phyloP scores from a whole-genome alignment of 1,140 invertebrate genomes.

The Drosophila azteca region DNA sequence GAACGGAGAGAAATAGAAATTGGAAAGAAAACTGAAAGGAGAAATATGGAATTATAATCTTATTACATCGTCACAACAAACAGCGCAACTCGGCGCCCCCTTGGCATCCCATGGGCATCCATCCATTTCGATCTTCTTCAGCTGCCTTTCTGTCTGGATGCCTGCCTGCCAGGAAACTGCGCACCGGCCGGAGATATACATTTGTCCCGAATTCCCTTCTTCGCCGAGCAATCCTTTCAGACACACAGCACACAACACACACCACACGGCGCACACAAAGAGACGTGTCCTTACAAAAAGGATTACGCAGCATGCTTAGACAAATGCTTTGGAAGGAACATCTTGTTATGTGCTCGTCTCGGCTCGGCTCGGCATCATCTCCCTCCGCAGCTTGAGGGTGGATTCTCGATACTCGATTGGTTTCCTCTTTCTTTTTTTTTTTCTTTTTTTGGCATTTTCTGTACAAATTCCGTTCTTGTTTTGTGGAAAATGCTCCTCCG shows the following conservation, averaged over 20 bases:
- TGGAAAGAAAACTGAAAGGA: slow-evolving; percentile 32
- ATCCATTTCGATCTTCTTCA: slow-evolving; percentile 65
- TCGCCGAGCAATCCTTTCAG: slow-evolving; percentile 71
- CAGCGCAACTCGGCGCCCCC: slow-evolving; percentile 51
- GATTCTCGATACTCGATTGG: slow-evolving; percentile 52
- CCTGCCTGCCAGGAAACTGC: slow-evolving; percentile 50
- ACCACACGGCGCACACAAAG: slow-evolving; percentile 45
- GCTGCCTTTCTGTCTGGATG: slow-evolving; percentile 52
- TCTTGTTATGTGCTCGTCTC: slow-evolving; percentile 64
- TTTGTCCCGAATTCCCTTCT: slow-evolving; percentile 65
- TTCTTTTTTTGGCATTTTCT: slow-evolving; percentile 62
- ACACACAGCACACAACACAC: slow-evolving; percentile 40
- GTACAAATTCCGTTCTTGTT: slow-evolving; percentile 47
- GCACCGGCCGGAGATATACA: slow-evolving; percentile 78
- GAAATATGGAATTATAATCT: slow-evolving; percentile 79
- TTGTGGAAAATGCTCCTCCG: slow-evolving; percentile 58
- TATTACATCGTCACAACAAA: slow-evolving; percentile 81
- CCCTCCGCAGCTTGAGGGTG: slow-evolving; percentile 65
- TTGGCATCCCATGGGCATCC: slow-evolving; percentile 54
- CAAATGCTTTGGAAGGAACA: slow-evolving; percentile 59
- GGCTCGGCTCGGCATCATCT: slow-evolving; percentile 36
- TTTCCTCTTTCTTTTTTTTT: slow-evolving; percentile 48
- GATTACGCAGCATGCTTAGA: slow-evolving; percentile 79
- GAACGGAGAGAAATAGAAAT: slow-evolving; percentile 31
- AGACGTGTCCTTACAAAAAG: slow-evolving; percentile 78